Percentiles rank a stretch among this genome's conserved stretches.
These are phyloP conservation scores for Spodoptera littoralis DNA, from an alignment of 2,888 invertebrate species.

Conservation along the genomic window DNA sequence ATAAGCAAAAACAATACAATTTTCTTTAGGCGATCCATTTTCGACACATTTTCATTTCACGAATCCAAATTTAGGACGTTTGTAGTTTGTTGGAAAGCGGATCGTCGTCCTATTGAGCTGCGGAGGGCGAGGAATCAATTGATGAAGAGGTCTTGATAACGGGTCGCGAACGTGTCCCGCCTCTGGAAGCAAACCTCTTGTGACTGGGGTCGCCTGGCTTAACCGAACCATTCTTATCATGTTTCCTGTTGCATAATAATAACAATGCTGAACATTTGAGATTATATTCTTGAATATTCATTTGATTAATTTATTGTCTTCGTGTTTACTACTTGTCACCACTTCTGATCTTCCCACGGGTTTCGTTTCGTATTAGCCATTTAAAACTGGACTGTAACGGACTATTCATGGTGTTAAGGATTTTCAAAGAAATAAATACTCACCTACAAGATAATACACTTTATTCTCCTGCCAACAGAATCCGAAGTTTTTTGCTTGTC, in stretches of 20 bases:
- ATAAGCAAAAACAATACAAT: too few species aligned
- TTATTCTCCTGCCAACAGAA: too few species aligned
- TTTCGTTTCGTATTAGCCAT: too few species aligned
- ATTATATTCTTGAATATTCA: constrained; percentile 13
- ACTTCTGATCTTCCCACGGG: too few species aligned
- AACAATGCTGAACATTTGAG: constrained; percentile 27
- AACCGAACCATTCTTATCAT: constrained; percentile 49
- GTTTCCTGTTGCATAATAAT: constrained; percentile 44
- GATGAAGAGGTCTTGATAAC: constrained; percentile 83
- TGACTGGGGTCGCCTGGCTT: constrained; percentile 27
- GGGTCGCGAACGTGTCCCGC: constrained; percentile 79
- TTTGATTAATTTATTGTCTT: constrained; percentile 5
- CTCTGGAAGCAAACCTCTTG: constrained; percentile 72
- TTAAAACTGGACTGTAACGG: too few species aligned
- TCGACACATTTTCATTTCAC: constrained; percentile 6
- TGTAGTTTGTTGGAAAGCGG: constrained; percentile 54
- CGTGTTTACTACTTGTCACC: too few species aligned
- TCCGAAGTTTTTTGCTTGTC: too few species aligned
- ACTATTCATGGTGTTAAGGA: too few species aligned
- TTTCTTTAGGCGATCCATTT: background rate
- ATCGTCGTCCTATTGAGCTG: constrained; percentile 68
- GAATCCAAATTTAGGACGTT: constrained; percentile 30
- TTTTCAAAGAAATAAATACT: too few species aligned
- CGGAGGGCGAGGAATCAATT: constrained; percentile 78
- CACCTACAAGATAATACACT: too few species aligned